Conservation (phyloP, 2,113 vertebrate genomes). For the Forbesichthys papilliferus region DNA sequence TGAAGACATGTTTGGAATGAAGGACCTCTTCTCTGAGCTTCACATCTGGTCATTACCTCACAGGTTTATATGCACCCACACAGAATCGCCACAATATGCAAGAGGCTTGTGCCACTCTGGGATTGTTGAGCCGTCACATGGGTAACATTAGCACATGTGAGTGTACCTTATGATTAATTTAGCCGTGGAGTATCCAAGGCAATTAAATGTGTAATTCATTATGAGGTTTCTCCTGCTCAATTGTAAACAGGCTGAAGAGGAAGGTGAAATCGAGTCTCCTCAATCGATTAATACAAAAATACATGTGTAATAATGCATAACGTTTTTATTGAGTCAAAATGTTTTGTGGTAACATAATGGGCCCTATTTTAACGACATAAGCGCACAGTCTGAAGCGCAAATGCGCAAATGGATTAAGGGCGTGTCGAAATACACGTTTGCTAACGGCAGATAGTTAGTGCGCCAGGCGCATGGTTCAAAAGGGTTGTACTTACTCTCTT, state of each 20-base stretch:
- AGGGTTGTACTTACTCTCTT: too few relatives aligned
- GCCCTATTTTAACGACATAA: too few relatives aligned
- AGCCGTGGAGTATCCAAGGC: conserved; percentile 43
- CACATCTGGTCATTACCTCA: conserved; percentile 32
- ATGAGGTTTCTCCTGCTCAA: conserved; percentile 55
- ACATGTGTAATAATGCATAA: conserved; percentile 40
- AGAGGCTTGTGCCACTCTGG: conserved; percentile 18
- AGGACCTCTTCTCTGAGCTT: not conserved
- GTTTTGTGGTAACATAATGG: too few relatives aligned
- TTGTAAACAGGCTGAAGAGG: conserved; percentile 46
- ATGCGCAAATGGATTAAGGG: too few relatives aligned
- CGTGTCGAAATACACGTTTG: too few relatives aligned
- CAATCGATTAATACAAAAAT: conserved; percentile 44
- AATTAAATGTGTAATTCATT: conserved; percentile 71
- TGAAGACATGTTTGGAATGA: not conserved
- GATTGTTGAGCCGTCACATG: conserved; percentile 58
- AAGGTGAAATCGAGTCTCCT: conserved; percentile 51
- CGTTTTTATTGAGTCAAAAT: conserved; percentile 29
- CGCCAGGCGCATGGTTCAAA: too few relatives aligned
- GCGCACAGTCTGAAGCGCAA: too few relatives aligned
- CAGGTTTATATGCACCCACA: conserved; percentile 41
- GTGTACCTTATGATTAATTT: conserved; percentile 69
- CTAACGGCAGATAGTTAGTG: too few relatives aligned
- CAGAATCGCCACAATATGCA: conserved; percentile 45
- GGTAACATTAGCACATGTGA: conserved; percentile 43